These are phyloP conservation scores for Micrasema minimum DNA, from an alignment of 1,140 invertebrate species.

Conservation along the genomic window DNA sequence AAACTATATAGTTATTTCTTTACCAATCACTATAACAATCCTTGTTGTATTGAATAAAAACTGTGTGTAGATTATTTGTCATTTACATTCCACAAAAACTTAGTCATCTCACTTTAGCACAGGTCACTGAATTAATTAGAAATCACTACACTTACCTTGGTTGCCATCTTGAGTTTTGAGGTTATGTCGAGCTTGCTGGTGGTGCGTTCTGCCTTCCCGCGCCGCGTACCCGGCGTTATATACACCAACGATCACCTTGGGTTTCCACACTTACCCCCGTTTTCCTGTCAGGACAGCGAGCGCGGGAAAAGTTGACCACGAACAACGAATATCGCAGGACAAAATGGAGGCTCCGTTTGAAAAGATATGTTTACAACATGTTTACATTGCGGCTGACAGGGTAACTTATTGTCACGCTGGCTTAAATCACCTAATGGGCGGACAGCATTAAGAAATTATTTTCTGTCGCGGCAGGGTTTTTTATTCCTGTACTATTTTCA, in stretches of 20 bases:
- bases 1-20: too few relatives aligned
- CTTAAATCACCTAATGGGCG: too few relatives aligned
- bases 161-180: slow-evolving; percentile 14
- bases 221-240: not conserved
- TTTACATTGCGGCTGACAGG: too few relatives aligned
- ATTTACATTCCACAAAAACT: too few relatives aligned
- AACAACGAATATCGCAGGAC: not conserved
- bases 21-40: too few relatives aligned
- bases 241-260: slow-evolving; percentile 12
- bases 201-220: not conserved
- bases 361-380: too few relatives aligned
- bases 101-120: too few relatives aligned
- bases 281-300: not conserved
- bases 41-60: too few relatives aligned
- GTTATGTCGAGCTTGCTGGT: not conserved
- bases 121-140: too few relatives aligned
- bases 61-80: too few relatives aligned
- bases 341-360: too few relatives aligned
- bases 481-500: not conserved
- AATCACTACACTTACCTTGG: slow-evolving; percentile 13
- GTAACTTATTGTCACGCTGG: too few relatives aligned
- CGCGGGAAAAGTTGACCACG: slow-evolving; percentile 17
- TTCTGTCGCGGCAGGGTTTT: not conserved
- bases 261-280: slow-evolving; percentile 7
- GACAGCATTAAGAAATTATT: not conserved